Percentiles rank a stretch among this genome's conserved stretches.
phyloP scores from a whole-genome alignment of 2,113 vertebrate genomes.

The Dascyllus trimaculatus region DNA sequence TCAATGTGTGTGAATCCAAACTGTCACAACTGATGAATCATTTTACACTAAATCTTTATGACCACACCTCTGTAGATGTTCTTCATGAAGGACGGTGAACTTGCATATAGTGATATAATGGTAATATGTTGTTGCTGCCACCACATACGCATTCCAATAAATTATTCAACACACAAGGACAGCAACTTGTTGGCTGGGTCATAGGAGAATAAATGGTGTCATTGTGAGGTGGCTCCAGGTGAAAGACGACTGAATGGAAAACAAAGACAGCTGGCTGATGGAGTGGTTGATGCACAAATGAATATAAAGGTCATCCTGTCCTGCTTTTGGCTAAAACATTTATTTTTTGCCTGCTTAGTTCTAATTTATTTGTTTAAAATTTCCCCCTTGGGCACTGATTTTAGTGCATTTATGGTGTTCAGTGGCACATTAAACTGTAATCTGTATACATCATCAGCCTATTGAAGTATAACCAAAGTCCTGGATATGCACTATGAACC shows the following conservation, averaged over 20 bases:
- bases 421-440: background rate
- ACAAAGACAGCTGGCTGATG: background rate
- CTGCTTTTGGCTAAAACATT: background rate
- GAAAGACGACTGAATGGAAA: conserved; percentile 17
- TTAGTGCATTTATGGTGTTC: background rate
- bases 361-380: conserved; percentile 5
- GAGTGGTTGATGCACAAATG: background rate
- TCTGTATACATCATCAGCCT: background rate
- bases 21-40: background rate
- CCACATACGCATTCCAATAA: conserved; percentile 14
- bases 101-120: conserved; percentile 5
- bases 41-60: background rate
- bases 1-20: background rate
- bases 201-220: conserved; percentile 11
- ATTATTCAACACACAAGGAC: conserved; percentile 32
- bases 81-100: background rate
- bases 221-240: conserved; percentile 2
- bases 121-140: conserved; percentile 25
- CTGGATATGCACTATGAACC: background rate
- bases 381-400: background rate
- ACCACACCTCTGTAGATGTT: background rate
- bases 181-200: conserved; percentile 15
- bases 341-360: background rate
- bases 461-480: background rate
- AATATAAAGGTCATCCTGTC: conserved; percentile 1